Evolutionary conservation across 2,113 vertebrate genomes (phyloP).

Genomic region (Chitala chitala): DNA sequence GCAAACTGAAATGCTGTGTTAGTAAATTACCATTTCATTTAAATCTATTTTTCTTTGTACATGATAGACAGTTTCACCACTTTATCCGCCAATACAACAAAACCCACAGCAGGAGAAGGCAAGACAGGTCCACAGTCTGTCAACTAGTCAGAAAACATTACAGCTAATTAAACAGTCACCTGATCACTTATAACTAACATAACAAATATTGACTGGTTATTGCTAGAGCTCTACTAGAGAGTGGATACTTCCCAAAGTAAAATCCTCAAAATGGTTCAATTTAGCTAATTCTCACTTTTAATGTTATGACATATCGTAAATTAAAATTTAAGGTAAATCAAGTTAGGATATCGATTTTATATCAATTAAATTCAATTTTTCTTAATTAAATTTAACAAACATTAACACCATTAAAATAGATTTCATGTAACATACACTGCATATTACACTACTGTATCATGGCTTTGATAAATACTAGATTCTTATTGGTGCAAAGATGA

Average conservation of each 20-base stretch:
- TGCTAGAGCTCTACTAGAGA: constrained; percentile 2
- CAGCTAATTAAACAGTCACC: neutral
- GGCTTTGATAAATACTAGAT: no score
- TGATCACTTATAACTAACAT: neutral
- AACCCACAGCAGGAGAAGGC: no score
- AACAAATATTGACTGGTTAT: constrained; percentile 6
- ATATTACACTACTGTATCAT: neutral
- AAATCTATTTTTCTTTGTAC: no score
- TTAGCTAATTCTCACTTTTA: constrained; percentile 25
- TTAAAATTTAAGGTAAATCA: constrained; percentile 46
- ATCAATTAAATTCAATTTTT: constrained; percentile 68
- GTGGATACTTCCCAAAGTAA: constrained; percentile 8
- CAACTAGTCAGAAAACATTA: neutral
- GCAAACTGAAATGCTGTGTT: no score
- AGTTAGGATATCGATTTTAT: constrained; percentile 57
- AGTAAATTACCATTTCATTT: no score
- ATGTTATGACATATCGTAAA: constrained; percentile 46
- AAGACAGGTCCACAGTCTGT: no score
- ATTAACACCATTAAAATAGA: no score
- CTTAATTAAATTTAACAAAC: constrained; percentile 64
- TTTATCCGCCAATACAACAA: no score
- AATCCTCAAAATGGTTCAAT: constrained; percentile 27
- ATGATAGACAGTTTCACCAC: no score
- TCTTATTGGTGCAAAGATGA: no score
- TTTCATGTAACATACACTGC: no score